Base-by-base conservation (phyloP, 2,888 invertebrate species). In the Ophioninae sp. region DNA sequence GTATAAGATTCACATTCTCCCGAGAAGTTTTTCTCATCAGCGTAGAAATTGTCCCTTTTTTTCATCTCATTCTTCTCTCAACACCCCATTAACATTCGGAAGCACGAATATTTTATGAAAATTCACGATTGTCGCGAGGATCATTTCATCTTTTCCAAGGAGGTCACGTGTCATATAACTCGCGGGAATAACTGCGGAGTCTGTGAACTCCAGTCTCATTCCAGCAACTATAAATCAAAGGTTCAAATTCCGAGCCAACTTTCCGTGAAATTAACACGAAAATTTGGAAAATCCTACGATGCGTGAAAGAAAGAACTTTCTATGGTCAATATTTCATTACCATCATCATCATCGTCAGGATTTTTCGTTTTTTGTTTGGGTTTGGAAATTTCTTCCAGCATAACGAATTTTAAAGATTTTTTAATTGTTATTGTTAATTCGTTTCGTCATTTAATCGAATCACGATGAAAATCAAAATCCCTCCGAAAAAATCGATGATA, bases 161-260 rank as follows among this genome's bases (percentile, higher is more conserved):
- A 61, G 17, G 44, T 51, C 20, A 6, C 30, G 9, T 9, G 63
- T 17, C 22, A 30, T 17, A n/a, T 9, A n/a, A 74, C 51, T 51
- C 30, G 1, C n/a, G 63, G 51, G 23, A 56, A 69, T 17, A 71
- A 37, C 23, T 64, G 44, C 13, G 58, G 6, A 41, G 41, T n/a
- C 9, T 5, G 10, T 20, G 17, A 51, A 39, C 41, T 58, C 58
- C 23, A 44, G 23, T 41, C 20, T 22, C 65, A 63, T 23, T 56
- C 22, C 5, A 20, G 41, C 8, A 73, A 79, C 88, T 77, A 90
- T 90, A 89, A 90, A 90, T 90, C 88, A 88, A 84, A 75, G 87
- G 86, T 86, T 79, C 81, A 87, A 88, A 86, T 87, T 83, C 72
- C 86, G 75, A 85, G 83, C 88, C 87, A 89, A 90, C 86, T 85